phyloP scores from a whole-genome alignment of 2,888 invertebrate species.

The Antheraea yamamai region DNA sequence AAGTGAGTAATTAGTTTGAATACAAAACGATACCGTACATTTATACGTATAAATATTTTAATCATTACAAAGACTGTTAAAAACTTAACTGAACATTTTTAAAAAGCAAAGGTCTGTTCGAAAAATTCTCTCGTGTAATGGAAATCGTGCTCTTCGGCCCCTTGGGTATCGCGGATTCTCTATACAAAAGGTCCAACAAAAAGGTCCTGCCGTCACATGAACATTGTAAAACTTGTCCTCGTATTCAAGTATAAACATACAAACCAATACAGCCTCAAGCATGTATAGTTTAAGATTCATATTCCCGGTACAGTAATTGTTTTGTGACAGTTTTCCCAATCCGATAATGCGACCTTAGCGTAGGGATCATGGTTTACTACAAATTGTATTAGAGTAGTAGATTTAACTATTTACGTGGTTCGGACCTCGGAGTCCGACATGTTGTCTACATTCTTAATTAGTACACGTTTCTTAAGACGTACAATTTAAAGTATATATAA shows the following conservation, averaged over 20 bases:
- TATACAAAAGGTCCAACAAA: conserved; percentile 79
- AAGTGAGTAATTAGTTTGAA: not conserved
- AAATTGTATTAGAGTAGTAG: conserved; percentile 81
- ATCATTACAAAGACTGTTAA: conserved; percentile 38
- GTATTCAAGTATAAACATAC: conserved; percentile 55
- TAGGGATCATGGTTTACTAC: conserved; percentile 82
- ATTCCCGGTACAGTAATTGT: conserved; percentile 49
- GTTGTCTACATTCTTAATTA: conserved; percentile 12
- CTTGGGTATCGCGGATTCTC: conserved; percentile 74
- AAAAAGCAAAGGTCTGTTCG: conserved; percentile 62
- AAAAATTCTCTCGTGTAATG: conserved; percentile 77
- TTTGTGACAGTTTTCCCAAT: conserved; percentile 79
- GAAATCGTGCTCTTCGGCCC: conserved; percentile 75
- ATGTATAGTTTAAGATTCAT: conserved; percentile 45
- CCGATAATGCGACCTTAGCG: conserved; percentile 81
- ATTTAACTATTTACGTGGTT: conserved; percentile 74
- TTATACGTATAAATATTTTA: conserved; percentile 21
- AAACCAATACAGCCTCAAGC: conserved; percentile 58
- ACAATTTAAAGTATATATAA: not conserved
- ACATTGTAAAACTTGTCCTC: conserved; percentile 79
- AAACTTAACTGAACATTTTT: conserved; percentile 50
- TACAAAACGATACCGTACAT: not conserved
- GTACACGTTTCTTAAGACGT: conserved; percentile 4
- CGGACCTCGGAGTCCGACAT: conserved; percentile 2
- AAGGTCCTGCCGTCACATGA: conserved; percentile 79